Evolutionary conservation across 2,888 invertebrate genomes (phyloP).

Genomic region (Blera fallax): DNA sequence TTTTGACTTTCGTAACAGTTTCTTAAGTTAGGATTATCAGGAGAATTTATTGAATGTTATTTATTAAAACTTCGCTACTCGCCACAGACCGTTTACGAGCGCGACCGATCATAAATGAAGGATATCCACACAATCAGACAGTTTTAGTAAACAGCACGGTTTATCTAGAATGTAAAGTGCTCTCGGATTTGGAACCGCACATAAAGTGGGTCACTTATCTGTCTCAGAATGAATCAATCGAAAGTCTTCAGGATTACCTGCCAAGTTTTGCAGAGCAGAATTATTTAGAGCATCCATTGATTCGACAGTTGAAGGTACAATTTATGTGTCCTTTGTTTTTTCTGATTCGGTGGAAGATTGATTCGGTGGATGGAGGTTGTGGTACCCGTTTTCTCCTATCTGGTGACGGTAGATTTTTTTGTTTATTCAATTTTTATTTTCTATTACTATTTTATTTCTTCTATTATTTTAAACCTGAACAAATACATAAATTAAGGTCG

Average conservation of each 20-base stretch:
- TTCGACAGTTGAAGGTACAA: conserved; percentile 58
- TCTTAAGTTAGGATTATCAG: background rate
- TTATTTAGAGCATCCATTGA: conserved; percentile 30
- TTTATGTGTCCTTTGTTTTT: background rate
- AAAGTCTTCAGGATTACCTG: conserved; percentile 73
- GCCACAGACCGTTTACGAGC: conserved; percentile 88
- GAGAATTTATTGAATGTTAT: background rate
- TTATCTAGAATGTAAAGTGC: conserved; percentile 89
- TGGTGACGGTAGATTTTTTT: conserved; percentile 52
- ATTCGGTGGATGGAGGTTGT: conserved; percentile 4
- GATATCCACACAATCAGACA: conserved; percentile 91
- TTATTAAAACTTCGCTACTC: background rate
- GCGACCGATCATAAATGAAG: conserved; percentile 91
- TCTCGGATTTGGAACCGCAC: conserved; percentile 92
- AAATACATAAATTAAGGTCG: no score
- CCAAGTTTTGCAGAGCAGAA: conserved; percentile 54
- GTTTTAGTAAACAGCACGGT: conserved; percentile 88
- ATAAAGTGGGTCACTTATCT: conserved; percentile 88
- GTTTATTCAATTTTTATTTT: background rate
- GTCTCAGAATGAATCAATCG: conserved; percentile 74
- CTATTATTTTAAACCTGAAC: background rate
- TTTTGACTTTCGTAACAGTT: background rate
- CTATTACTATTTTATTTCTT: background rate
- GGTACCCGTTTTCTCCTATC: background rate
- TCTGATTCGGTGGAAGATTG: conserved; percentile 17